A percentile compares a stretch with the other conserved stretches of the same genome.
These are phyloP conservation scores for Leucophora obtusa DNA, from an alignment of 2,888 invertebrate genomes.

Conservation along the genomic window DNA sequence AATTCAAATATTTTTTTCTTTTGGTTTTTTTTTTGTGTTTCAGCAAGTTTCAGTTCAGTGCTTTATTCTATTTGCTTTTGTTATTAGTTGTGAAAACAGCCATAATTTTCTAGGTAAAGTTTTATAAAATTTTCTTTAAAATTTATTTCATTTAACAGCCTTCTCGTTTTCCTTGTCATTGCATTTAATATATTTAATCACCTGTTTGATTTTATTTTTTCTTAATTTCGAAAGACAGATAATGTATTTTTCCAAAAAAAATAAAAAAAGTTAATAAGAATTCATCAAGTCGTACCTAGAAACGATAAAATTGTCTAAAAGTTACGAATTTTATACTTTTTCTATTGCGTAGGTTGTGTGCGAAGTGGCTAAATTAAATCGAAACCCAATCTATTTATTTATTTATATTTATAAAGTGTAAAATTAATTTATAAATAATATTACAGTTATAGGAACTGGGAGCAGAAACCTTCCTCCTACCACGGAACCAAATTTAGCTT, in stretches of 20 bases:
- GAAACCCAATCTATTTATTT: no score
- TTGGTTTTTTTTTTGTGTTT: background rate
- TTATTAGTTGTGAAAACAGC: background rate
- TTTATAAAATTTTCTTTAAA: constrained; percentile 24
- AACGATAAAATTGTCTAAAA: background rate
- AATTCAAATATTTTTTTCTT: constrained; percentile 48
- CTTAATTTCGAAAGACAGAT: background rate
- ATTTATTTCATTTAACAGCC: constrained; percentile 20
- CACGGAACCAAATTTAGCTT: no score
- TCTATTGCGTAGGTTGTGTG: no score
- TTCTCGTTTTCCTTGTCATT: constrained; percentile 38
- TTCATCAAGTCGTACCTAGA: background rate
- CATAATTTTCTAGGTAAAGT: constrained; percentile 15
- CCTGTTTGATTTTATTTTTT: background rate
- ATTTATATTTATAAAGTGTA: no score
- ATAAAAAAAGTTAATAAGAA: background rate
- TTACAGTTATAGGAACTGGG: no score
- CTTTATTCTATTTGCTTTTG: background rate
- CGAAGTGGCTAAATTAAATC: no score
- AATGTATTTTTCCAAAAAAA: no score
- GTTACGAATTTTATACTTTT: no score
- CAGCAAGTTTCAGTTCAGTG: constrained; percentile 29
- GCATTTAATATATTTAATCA: constrained; percentile 20
- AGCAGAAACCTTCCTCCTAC: no score
- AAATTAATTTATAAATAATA: no score